A percentile compares a stretch with the other conserved stretches of the same genome.
Evolutionary conservation across 2,113 vertebrate genomes (phyloP).

Genomic region (Peromyscus leucopus): DNA sequence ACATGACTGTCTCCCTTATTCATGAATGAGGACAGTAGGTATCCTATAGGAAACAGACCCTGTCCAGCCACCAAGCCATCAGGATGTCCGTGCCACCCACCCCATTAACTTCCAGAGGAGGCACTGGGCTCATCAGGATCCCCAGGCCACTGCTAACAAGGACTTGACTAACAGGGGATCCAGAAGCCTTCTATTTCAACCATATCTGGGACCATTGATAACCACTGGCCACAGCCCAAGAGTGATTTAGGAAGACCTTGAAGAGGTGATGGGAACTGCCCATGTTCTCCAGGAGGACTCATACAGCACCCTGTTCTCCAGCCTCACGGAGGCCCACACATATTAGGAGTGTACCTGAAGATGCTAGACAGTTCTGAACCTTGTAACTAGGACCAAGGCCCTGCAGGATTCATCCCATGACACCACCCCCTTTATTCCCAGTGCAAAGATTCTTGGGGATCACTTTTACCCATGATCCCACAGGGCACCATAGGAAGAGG

Average conservation of each 20-base stretch:
- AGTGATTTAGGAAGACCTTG: not conserved
- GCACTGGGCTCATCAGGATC: not conserved
- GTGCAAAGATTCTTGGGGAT: not conserved
- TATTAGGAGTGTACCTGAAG: not conserved
- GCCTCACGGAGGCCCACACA: not conserved
- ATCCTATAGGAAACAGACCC: constrained; percentile 82
- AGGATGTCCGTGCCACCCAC: constrained; percentile 7
- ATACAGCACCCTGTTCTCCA: not conserved
- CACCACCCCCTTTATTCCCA: not conserved
- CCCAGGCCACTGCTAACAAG: constrained; percentile 69
- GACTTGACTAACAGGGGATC: constrained; percentile 62
- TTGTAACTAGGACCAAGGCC: not conserved
- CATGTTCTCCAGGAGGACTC: not conserved
- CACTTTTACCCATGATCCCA: not conserved
- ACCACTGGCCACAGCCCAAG: not conserved
- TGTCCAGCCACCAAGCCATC: constrained; percentile 75
- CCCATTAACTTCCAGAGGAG: not conserved
- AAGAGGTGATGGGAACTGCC: not conserved
- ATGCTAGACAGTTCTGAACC: not conserved
- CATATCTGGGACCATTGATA: not conserved
- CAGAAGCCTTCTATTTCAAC: not conserved
- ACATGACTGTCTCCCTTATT: constrained; percentile 86
- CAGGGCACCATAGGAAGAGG: not conserved
- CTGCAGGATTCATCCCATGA: not conserved
- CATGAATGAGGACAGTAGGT: constrained; percentile 84